A percentile compares a stretch with the other conserved stretches of the same genome.
These are phyloP conservation scores for Listronotus bonariensis DNA, from an alignment of 1,140 invertebrate species.

Conservation along the genomic window DNA sequence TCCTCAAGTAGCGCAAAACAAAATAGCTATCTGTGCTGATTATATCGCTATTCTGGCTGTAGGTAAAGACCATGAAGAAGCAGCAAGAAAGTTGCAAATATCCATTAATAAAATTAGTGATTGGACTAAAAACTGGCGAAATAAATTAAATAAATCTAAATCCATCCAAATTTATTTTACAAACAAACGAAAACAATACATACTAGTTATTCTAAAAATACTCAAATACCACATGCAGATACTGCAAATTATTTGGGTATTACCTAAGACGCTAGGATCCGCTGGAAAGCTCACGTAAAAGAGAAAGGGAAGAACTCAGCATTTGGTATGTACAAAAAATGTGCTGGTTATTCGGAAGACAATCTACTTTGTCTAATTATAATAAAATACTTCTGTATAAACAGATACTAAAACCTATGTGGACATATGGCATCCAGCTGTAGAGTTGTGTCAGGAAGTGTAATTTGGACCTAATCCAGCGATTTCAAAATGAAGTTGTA, in stretches of 20 bases:
- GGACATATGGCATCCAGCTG: conserved; percentile 43
- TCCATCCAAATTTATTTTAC: conserved; percentile 22
- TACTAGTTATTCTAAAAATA: conserved; percentile 24
- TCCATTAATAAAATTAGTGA: conserved; percentile 16
- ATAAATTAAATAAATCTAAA: conserved; percentile 28
- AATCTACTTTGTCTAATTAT: conserved; percentile 28
- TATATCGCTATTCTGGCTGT: conserved; percentile 44
- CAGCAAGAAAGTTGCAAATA: conserved; percentile 18
- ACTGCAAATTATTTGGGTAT: conserved; percentile 30
- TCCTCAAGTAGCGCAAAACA: conserved; percentile 30
- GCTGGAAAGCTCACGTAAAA: conserved; percentile 42
- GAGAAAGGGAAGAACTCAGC: conserved; percentile 37
- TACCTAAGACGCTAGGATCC: conserved; percentile 40
- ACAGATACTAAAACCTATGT: conserved; percentile 42
- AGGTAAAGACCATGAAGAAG: conserved; percentile 12
- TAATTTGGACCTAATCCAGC: conserved; percentile 38
- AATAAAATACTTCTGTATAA: conserved; percentile 48
- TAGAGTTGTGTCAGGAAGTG: conserved; percentile 37
- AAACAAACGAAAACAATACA: conserved; percentile 11
- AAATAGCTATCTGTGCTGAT: conserved; percentile 47
- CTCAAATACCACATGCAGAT: conserved; percentile 14
- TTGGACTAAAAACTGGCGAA: conserved; percentile 13
- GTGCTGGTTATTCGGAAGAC: conserved; percentile 14
- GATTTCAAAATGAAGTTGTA: conserved; percentile 45
- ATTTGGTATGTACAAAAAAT: conserved; percentile 22